A percentile compares a stretch with the other conserved stretches of the same genome.
Conservation (phyloP, 1,140 invertebrate genomes). For the Spodoptera litura region DNA sequence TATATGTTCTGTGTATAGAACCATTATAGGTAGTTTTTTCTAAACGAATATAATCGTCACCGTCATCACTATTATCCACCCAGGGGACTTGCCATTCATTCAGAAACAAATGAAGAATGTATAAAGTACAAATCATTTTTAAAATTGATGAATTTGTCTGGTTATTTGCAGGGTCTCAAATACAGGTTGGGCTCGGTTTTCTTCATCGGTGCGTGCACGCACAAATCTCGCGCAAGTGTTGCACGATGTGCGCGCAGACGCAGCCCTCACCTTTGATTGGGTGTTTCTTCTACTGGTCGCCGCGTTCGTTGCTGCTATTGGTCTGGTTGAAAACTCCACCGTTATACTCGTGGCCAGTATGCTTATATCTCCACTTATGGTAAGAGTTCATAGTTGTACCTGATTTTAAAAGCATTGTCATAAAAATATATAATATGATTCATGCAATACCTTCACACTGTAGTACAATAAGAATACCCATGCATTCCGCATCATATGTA, state of each 20-base stretch:
- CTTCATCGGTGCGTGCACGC: constrained; percentile 87
- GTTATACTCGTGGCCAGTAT: constrained; percentile 92
- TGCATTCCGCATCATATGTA: too few relatives aligned
- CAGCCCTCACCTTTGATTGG: constrained; percentile 91
- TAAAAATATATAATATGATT: too few relatives aligned
- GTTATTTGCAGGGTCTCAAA: constrained; percentile 44
- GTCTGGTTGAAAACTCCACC: constrained; percentile 92
- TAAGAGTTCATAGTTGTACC: constrained; percentile 63
- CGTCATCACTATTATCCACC: too few relatives aligned
- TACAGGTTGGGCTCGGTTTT: constrained; percentile 86
- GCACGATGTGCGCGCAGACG: constrained; percentile 88
- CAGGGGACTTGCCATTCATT: too few relatives aligned
- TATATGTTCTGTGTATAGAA: too few relatives aligned
- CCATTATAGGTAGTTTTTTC: too few relatives aligned
- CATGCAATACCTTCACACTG: too few relatives aligned
- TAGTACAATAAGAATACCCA: too few relatives aligned
- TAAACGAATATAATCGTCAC: too few relatives aligned
- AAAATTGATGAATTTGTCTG: not conserved
- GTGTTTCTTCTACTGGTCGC: constrained; percentile 89
- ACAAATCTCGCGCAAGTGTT: constrained; percentile 91
- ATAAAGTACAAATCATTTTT: too few relatives aligned
- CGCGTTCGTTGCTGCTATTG: constrained; percentile 89
- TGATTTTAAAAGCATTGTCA: too few relatives aligned
- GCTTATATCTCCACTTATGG: constrained; percentile 93
- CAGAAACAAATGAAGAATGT: too few relatives aligned